phyloP scores from a whole-genome alignment of 2,888 invertebrate species.

The Xestia rhomboidea region DNA sequence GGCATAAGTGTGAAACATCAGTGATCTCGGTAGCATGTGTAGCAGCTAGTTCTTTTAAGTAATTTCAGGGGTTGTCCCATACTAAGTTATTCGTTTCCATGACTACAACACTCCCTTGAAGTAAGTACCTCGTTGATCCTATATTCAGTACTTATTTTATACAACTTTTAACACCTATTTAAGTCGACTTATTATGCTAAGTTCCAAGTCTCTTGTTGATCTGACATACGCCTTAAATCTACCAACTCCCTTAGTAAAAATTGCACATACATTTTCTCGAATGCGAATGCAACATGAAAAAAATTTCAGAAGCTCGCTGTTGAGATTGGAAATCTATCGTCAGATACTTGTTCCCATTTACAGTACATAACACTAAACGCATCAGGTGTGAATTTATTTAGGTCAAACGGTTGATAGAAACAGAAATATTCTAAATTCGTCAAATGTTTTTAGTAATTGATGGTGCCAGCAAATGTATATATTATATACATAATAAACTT shows the following conservation, averaged over 20 bases:
- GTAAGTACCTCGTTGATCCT: not conserved
- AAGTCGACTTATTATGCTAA: constrained; percentile 23
- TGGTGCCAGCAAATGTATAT: no score
- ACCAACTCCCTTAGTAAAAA: constrained; percentile 51
- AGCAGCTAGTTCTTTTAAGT: not conserved
- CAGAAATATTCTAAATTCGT: not conserved
- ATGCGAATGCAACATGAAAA: constrained; percentile 10
- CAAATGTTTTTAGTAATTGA: not conserved
- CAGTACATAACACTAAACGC: not conserved
- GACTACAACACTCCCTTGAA: not conserved
- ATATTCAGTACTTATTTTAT: not conserved
- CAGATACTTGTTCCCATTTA: constrained; percentile 21
- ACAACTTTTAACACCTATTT: not conserved
- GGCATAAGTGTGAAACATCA: no score
- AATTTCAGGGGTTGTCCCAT: not conserved
- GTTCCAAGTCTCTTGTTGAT: constrained; percentile 38
- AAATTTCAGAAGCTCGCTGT: constrained; percentile 16
- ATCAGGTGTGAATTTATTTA: not conserved
- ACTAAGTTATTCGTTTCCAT: not conserved
- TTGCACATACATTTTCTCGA: constrained; percentile 30
- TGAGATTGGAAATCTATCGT: constrained; percentile 22
- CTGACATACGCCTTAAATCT: constrained; percentile 44
- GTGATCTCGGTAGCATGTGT: not conserved
- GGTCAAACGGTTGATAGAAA: not conserved
- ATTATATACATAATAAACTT: no score